These are phyloP conservation scores for Liparis tanakae DNA, from an alignment of 2,797 vertebrate genomes.

Conservation along the genomic window DNA sequence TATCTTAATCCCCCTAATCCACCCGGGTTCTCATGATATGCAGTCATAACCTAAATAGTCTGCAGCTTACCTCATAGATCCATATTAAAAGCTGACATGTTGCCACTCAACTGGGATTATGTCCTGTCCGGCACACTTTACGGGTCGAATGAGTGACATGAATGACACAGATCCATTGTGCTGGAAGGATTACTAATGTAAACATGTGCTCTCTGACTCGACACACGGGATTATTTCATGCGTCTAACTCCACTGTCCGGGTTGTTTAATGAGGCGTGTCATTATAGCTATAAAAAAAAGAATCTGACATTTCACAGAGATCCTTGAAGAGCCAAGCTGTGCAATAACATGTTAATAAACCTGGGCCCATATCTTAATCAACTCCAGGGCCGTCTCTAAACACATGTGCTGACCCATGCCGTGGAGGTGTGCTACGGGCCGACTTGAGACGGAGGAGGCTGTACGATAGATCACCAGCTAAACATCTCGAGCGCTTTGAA, in stretches of 20 bases:
- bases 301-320: slow-evolving; percentile 7
- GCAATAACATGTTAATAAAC: neutral
- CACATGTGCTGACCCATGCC: slow-evolving; percentile 43
- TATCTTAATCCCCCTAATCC: slow-evolving; percentile 62
- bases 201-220: slow-evolving; percentile 50
- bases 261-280: slow-evolving; percentile 23
- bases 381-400: slow-evolving; percentile 21
- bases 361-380: neutral
- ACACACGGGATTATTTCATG: slow-evolving; percentile 46
- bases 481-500: slow-evolving; percentile 46
- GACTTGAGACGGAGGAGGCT: slow-evolving; percentile 26
- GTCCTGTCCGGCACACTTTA: slow-evolving; percentile 54
- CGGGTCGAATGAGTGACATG: slow-evolving; percentile 59
- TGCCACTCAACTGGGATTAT: slow-evolving; percentile 69
- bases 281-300: neutral
- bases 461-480: slow-evolving; percentile 51
- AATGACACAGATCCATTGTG: slow-evolving; percentile 59
- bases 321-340: neutral
- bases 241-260: neutral
- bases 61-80: slow-evolving; percentile 44
- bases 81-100: slow-evolving; percentile 55
- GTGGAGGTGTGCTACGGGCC: slow-evolving; percentile 24
- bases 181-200: slow-evolving; percentile 62
- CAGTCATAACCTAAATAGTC: slow-evolving; percentile 66
- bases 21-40: slow-evolving; percentile 56